These are phyloP conservation scores for Patagioenas fasciata DNA, from an alignment of 2,113 vertebrate genomes.

Conservation along the genomic window DNA sequence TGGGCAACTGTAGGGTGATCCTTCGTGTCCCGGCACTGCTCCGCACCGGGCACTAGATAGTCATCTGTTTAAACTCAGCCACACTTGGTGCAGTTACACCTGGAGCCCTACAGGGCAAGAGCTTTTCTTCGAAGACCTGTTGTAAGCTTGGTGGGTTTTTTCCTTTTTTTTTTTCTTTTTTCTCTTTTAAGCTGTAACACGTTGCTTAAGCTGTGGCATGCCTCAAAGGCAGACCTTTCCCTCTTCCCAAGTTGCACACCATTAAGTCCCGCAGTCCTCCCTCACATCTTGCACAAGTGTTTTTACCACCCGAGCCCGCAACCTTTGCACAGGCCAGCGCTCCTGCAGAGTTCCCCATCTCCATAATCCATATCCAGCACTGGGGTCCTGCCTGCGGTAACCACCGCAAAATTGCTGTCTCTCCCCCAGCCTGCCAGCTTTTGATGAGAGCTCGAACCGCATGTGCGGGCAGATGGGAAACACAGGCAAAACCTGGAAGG, in stretches of 20 bases:
- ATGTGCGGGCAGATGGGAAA: rapidly evolving
- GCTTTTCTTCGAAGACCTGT: not conserved
- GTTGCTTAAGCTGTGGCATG: not conserved
- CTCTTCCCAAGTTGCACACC: not conserved
- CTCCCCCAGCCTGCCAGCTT: rapidly evolving
- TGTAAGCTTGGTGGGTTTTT: not conserved
- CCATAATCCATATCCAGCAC: not conserved
- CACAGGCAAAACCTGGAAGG: not conserved
- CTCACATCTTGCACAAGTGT: not conserved
- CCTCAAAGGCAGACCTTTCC: conserved; percentile 2
- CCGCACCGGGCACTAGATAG: not conserved
- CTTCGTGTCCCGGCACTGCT: not conserved
- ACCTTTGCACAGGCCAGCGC: not conserved
- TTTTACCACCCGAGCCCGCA: rapidly evolving
- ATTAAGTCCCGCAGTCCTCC: not conserved
- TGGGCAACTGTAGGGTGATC: not conserved
- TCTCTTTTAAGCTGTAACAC: not conserved
- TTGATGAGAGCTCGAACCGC: rapidly evolving
- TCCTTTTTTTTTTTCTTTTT: no score
- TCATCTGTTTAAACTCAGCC: not conserved
- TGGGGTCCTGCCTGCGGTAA: not conserved
- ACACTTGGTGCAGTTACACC: not conserved
- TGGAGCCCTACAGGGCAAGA: not conserved
- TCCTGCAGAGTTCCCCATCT: not conserved
- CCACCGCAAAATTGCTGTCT: rapidly evolving